phyloP scores from a whole-genome alignment of 2,797 vertebrate species.

The Urophycis tenuis region DNA sequence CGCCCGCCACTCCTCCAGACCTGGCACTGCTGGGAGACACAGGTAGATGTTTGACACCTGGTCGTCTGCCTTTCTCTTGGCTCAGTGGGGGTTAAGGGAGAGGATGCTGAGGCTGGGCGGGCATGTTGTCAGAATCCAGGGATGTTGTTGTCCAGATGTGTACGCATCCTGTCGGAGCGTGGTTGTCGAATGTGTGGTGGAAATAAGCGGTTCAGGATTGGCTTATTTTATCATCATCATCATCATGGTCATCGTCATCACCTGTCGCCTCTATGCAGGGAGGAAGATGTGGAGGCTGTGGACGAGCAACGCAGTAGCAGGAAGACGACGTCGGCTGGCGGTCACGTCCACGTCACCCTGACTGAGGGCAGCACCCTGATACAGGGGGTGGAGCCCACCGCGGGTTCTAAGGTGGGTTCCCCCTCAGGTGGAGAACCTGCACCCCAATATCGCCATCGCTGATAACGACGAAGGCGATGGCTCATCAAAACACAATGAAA shows the following conservation, averaged over 20 bases:
- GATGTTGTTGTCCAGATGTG: not conserved
- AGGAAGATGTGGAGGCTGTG: constrained; percentile 30
- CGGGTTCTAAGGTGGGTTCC: constrained; percentile 32
- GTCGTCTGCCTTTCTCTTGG: not conserved
- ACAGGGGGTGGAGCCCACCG: constrained; percentile 22
- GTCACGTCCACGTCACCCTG: constrained; percentile 31
- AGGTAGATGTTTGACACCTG: not conserved
- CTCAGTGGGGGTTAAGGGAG: too few relatives aligned
- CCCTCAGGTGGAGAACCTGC: not conserved
- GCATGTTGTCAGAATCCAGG: not conserved
- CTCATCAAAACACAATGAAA: not conserved
- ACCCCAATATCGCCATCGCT: not conserved
- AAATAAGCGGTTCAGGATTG: not conserved
- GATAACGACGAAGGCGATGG: not conserved
- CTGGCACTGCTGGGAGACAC: not conserved
- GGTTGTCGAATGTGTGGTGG: not conserved
- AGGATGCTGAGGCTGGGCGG: too few relatives aligned
- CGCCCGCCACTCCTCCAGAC: not conserved
- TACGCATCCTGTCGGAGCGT: not conserved
- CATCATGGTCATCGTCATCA: not conserved
- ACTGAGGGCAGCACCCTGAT: constrained; percentile 12
- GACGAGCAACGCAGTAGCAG: constrained; percentile 24
- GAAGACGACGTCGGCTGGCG: not conserved
- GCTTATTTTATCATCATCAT: not conserved
- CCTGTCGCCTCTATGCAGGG: constrained; percentile 20